Evolutionary conservation across 2,113 vertebrate genomes (phyloP).

Genomic region (Cryptomyrus ogoouensis): DNA sequence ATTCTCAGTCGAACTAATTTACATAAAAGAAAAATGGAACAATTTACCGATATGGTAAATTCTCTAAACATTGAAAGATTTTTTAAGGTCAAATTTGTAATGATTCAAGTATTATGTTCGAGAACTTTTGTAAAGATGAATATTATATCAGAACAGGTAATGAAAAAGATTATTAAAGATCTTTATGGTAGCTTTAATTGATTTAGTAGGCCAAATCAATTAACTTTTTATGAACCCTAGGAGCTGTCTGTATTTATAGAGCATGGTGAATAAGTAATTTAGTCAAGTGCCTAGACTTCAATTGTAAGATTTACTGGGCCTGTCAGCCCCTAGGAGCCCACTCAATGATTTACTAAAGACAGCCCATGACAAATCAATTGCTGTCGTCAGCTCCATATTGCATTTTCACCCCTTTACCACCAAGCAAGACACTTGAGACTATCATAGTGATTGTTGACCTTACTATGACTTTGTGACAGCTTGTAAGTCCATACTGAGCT

Average conservation of each 20-base stretch:
- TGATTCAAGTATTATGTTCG: background rate
- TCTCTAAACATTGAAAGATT: background rate
- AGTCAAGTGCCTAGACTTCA: slow-evolving; percentile 50
- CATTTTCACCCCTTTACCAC: background rate
- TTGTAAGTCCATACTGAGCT: slow-evolving; percentile 30
- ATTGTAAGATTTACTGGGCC: slow-evolving; percentile 58
- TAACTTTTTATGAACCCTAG: slow-evolving; percentile 35
- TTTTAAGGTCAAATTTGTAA: background rate
- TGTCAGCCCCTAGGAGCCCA: slow-evolving; percentile 33
- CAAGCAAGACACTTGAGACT: slow-evolving; percentile 23
- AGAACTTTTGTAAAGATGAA: background rate
- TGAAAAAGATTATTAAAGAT: slow-evolving; percentile 39
- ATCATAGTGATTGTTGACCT: slow-evolving; percentile 31
- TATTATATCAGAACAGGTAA: slow-evolving; percentile 8
- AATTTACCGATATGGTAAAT: background rate
- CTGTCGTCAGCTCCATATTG: slow-evolving; percentile 10
- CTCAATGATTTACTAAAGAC: slow-evolving; percentile 55
- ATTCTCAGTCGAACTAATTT: slow-evolving; percentile 42
- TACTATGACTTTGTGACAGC: slow-evolving; percentile 40
- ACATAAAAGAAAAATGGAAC: background rate
- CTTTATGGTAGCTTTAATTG: slow-evolving; percentile 9
- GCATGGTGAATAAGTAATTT: slow-evolving; percentile 47
- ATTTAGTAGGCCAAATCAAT: background rate
- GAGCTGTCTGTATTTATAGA: slow-evolving; percentile 64
- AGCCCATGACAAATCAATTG: slow-evolving; percentile 7